Evolutionary conservation across 1,140 invertebrate species (phyloP).

Genomic region (Cotesia typhae): DNA sequence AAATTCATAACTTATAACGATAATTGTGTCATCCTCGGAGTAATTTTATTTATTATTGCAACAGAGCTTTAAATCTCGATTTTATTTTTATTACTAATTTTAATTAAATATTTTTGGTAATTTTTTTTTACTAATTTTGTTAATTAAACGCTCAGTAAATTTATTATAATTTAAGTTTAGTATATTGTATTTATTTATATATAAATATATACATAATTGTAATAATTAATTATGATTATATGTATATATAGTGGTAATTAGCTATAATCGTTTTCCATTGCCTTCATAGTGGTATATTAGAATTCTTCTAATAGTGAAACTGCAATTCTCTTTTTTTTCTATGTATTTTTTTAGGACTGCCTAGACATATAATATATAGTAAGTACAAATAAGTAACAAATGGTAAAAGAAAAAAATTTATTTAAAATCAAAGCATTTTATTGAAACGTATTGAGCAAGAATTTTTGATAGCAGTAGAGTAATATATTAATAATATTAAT

Average conservation of each 20-base stretch:
- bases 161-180: not conserved
- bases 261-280: slow-evolving; percentile 14
- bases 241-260: not conserved
- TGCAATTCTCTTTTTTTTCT: slow-evolving; percentile 48
- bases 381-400: slow-evolving; percentile 48
- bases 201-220: not conserved
- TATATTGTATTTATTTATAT: not conserved
- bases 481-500: not conserved
- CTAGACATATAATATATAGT: slow-evolving; percentile 64
- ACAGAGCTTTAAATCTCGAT: not conserved
- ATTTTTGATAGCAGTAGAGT: slow-evolving; percentile 5
- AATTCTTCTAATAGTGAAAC: slow-evolving; percentile 35
- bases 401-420: slow-evolving; percentile 16
- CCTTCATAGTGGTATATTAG: slow-evolving; percentile 26
- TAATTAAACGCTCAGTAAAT: not conserved
- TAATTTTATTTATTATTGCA: not conserved
- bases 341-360: slow-evolving; percentile 62
- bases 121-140: not conserved
- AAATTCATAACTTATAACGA: too few relatives aligned
- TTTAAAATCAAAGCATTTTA: slow-evolving; percentile 19
- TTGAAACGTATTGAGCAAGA: not conserved
- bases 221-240: slow-evolving; percentile 10
- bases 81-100: not conserved
- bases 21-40: not conserved
- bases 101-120: not conserved